Percentiles rank a stretch among this genome's conserved stretches.
Conservation (phyloP, 1,140 invertebrate species). For the Orius laevigatus region DNA sequence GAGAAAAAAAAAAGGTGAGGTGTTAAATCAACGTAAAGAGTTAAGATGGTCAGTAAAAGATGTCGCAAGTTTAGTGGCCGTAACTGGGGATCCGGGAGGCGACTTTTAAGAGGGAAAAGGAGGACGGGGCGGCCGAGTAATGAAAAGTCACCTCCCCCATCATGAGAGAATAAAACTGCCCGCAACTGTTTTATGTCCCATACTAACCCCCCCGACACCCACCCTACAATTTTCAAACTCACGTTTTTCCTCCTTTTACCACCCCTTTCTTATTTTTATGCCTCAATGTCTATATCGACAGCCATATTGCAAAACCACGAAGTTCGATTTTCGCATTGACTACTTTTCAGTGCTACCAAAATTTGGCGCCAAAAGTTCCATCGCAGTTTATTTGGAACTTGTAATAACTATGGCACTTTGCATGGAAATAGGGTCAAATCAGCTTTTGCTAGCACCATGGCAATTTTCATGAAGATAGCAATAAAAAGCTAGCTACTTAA, state of each 20-base stretch:
- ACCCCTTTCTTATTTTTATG: neutral
- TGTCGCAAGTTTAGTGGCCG: constrained; percentile 16
- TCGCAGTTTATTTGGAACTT: no score
- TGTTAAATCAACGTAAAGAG: constrained; percentile 14
- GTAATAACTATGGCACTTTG: no score
- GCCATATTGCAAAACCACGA: no score
- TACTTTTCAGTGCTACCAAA: no score
- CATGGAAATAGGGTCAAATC: no score
- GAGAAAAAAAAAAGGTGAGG: neutral
- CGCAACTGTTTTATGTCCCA: constrained; percentile 13
- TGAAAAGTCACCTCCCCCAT: constrained; percentile 16
- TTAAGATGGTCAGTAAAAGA: constrained; percentile 17
- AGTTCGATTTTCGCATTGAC: no score
- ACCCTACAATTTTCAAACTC: neutral
- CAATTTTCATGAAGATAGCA: no score
- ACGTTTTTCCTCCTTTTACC: neutral
- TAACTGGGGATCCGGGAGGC: constrained; percentile 6
- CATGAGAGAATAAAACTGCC: constrained; percentile 9
- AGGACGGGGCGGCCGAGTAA: constrained; percentile 10
- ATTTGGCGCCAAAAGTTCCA: no score
- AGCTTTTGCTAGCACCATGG: no score
- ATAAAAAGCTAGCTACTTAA: no score
- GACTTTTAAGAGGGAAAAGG: neutral
- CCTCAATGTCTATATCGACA: no score
- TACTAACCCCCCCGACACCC: neutral